Evolutionary conservation across 2,113 vertebrate species (phyloP), one percentile per base, ranked within the genome.

Genomic region (Corythornis madagascariensis): DNA sequence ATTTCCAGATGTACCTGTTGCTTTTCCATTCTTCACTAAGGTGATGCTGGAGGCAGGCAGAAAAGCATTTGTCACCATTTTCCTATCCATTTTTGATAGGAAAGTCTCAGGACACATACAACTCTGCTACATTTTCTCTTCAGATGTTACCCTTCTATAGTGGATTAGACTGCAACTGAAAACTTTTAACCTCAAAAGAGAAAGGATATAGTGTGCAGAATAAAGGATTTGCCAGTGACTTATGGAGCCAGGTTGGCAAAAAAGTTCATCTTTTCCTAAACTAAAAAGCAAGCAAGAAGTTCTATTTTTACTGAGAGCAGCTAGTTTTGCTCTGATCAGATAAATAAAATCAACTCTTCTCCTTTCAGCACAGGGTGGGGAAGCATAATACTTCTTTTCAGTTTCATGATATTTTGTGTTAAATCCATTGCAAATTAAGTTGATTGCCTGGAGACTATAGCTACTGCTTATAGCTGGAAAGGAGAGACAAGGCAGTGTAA

Each of bases 401-500:
- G 42, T 81, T 96, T 71, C 72, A 7, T 67, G 50, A 79, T 92
- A 66, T 83, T 94, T 96, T 83, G 22, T 61, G 35, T 90, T 92
- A 96, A 97, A 47, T 25, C 31, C 57, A 43, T 61, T 94, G 87
- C 65, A 95, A 89, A 95, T 94, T 69, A 93, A 90, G 94, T 28
- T 80, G 91, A 93, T 96, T 96, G 92, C 91, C 94, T 96, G 76
- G 83, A 95, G 93, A 91, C 88, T 71, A 64, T 52, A 73, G 29
- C 92, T 92, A 63, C 91, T 79, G 91, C 77, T 93, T 77, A 89
- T 26, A 82, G 52, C 66, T 89, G 1, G 3, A 52, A 21, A 79
- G 92, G 92, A 90, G 87, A 92, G 63, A 89, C 83, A 94, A 96
- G 81, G 75, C 60, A 63, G 88, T 47, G 81, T 96, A 96, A 97